Evolutionary conservation across 2,113 vertebrate species (phyloP).

Genomic region (Crocuta crocuta): DNA sequence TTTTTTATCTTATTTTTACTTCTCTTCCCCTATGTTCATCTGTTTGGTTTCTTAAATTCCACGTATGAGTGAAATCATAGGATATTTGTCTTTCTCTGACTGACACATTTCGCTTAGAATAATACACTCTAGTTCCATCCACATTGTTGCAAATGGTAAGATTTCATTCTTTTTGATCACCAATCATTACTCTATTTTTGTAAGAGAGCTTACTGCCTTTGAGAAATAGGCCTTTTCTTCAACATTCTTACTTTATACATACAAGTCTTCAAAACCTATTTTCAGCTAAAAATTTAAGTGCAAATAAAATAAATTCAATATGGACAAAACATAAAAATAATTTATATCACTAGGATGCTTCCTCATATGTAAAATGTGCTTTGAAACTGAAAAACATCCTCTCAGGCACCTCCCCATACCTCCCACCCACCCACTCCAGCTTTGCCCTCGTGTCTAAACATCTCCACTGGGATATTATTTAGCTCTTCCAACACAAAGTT

Average conservation of each 20-base stretch:
- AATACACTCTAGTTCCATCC: too few species aligned
- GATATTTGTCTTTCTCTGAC: too few species aligned
- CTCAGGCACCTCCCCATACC: background rate
- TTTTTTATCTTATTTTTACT: too few species aligned
- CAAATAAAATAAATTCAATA: constrained; percentile 45
- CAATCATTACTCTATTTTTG: background rate
- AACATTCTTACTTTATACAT: background rate
- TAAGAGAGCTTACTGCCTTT: background rate
- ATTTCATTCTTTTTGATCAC: too few species aligned
- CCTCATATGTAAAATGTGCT: background rate
- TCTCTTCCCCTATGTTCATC: too few species aligned
- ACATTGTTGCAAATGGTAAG: too few species aligned
- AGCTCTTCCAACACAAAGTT: constrained; percentile 13
- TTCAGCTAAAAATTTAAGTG: constrained; percentile 25
- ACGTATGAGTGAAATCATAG: too few species aligned
- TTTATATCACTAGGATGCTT: background rate
- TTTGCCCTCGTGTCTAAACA: background rate
- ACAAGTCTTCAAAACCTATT: background rate
- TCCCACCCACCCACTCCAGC: too few species aligned
- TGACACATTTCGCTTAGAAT: too few species aligned
- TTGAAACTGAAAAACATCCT: constrained; percentile 16
- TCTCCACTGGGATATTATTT: background rate
- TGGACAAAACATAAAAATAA: constrained; percentile 3
- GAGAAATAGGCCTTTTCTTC: background rate
- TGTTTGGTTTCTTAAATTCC: too few species aligned